Evolutionary conservation across 2,888 invertebrate genomes (phyloP).

Genomic region (Agrochola lychnidis): DNA sequence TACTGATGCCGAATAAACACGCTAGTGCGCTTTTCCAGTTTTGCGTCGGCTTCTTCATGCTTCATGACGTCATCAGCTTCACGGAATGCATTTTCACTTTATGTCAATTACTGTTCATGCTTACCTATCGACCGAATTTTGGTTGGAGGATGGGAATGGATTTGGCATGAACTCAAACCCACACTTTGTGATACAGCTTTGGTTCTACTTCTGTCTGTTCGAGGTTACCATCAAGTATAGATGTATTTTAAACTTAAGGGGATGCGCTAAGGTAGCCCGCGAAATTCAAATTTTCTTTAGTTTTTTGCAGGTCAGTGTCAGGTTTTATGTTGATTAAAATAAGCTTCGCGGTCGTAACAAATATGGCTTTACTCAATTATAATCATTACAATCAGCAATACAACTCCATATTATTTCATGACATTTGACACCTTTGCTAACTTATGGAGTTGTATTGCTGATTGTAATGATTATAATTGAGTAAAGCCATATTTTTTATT

Average conservation of each 20-base stretch:
- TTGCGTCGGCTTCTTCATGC: constrained; percentile 28
- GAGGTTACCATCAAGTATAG: background rate
- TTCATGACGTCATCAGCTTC: constrained; percentile 2
- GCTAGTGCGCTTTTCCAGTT: constrained; percentile 15
- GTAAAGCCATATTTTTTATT: no score
- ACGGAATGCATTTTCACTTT: constrained; percentile 30
- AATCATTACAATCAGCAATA: no score
- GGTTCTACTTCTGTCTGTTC: background rate
- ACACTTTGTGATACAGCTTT: background rate
- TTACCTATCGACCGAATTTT: background rate
- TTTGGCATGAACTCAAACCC: constrained; percentile 1
- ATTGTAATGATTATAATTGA: no score
- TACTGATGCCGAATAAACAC: constrained; percentile 42
- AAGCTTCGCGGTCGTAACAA: no score
- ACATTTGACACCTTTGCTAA: no score
- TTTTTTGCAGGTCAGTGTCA: no score
- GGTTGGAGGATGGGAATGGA: background rate
- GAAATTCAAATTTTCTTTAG: no score
- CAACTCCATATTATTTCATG: no score
- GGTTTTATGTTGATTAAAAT: no score
- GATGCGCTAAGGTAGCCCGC: no score
- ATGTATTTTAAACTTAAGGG: background rate
- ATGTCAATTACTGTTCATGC: background rate
- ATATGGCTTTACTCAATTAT: no score
- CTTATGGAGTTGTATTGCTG: no score